Percentiles rank a stretch among this genome's conserved stretches.
Conservation (phyloP, 2,888 invertebrate genomes). For the Tolmerus cingulatus region DNA sequence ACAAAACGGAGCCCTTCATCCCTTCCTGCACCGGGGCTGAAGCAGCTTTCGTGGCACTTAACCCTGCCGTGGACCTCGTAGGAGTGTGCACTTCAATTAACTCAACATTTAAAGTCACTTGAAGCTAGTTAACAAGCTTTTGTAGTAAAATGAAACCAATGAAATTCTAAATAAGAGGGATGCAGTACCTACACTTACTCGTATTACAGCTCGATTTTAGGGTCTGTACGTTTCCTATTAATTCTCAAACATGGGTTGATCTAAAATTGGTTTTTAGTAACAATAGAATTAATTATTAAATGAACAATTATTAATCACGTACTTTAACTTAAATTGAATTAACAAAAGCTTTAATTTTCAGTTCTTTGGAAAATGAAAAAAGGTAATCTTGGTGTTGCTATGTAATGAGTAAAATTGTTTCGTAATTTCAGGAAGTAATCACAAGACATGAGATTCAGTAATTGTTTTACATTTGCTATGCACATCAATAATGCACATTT, state of each 20-base stretch:
- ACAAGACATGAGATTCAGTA: no score
- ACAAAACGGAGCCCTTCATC: not conserved
- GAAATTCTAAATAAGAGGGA: not conserved
- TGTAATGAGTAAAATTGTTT: no score
- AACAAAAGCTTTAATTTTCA: no score
- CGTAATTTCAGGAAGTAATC: no score
- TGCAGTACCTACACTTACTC: not conserved
- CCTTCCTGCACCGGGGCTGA: not conserved
- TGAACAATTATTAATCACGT: not conserved
- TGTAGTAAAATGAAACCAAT: not conserved
- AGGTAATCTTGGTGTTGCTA: no score
- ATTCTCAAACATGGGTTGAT: not conserved
- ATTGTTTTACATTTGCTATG: no score
- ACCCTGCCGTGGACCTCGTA: not conserved
- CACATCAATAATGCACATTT: no score
- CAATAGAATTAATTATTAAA: not conserved
- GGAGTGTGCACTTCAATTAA: not conserved
- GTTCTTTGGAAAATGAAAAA: no score
- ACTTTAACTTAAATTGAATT: not conserved
- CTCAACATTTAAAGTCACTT: not conserved
- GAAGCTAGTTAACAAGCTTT: not conserved
- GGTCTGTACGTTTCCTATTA: not conserved
- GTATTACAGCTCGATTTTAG: not conserved
- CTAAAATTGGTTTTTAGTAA: not conserved
- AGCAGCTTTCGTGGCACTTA: not conserved